phyloP scores from a whole-genome alignment of 2,888 invertebrate genomes.

The Protophormia terraenovae region DNA sequence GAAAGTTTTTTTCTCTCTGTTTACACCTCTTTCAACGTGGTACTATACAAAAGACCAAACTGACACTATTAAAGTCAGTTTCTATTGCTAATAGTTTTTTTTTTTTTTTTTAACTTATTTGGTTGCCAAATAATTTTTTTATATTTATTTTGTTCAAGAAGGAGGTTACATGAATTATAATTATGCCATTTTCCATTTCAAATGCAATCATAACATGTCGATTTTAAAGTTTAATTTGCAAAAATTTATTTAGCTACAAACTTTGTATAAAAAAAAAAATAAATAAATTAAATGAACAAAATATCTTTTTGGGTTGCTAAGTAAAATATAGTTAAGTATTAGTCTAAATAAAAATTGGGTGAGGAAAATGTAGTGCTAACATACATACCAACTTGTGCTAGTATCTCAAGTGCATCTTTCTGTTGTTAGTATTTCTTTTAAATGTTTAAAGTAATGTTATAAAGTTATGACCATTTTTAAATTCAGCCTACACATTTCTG shows the following conservation, averaged over 20 bases:
- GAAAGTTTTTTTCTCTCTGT: slow-evolving; percentile 38
- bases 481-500: slow-evolving; percentile 26
- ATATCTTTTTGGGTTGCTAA: too few species aligned
- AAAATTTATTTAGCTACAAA: slow-evolving; percentile 2
- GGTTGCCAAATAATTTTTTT: not conserved
- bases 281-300: slow-evolving; percentile 28
- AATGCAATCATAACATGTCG: slow-evolving; percentile 1
- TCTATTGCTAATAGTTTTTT: not conserved
- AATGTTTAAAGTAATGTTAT: not conserved
- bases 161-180: slow-evolving; percentile 56
- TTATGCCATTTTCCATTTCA: slow-evolving; percentile 47
- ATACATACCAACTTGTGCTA: not conserved
- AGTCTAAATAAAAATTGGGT: slow-evolving; percentile 3
- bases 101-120: not conserved
- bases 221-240: not conserved
- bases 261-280: not conserved
- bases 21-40: not conserved
- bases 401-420: slow-evolving; percentile 1
- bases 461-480: slow-evolving; percentile 23
- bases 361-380: not conserved
- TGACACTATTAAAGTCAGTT: not conserved
- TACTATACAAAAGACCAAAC: not conserved
- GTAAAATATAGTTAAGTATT: too few species aligned
- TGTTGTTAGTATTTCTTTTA: not conserved
- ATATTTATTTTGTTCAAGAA: slow-evolving; percentile 3